phyloP scores from a whole-genome alignment of 2,113 vertebrate species.

The Rhinoderma darwinii region DNA sequence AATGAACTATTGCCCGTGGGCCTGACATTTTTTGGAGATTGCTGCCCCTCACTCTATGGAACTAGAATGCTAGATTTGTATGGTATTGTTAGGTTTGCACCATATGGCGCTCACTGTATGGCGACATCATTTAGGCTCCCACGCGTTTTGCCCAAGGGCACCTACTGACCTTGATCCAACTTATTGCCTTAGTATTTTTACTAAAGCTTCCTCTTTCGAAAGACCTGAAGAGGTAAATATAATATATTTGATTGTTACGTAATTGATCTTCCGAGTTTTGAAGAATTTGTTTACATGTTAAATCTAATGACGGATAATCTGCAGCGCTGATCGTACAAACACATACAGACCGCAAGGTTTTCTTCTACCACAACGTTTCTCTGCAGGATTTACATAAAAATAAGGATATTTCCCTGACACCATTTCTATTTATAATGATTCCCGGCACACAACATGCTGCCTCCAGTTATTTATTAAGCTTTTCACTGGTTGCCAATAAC shows the following conservation, averaged over 20 bases:
- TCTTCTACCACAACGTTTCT: background rate
- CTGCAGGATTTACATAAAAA: background rate
- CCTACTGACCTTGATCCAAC: background rate
- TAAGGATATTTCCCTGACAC: slow-evolving; percentile 25
- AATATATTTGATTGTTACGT: background rate
- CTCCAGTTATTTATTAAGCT: slow-evolving; percentile 26
- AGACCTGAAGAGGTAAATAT: background rate
- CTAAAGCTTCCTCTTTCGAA: background rate
- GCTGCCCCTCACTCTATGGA: too few species aligned
- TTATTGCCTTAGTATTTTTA: background rate
- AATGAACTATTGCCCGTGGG: too few species aligned
- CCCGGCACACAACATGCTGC: background rate
- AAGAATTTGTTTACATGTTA: background rate
- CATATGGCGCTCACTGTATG: too few species aligned
- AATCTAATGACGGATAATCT: background rate
- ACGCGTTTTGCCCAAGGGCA: background rate
- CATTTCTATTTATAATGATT: slow-evolving; percentile 10
- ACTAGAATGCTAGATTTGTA: too few species aligned
- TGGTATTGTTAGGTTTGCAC: too few species aligned
- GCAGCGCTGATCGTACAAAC: background rate
- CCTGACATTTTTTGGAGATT: too few species aligned
- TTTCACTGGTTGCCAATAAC: slow-evolving; percentile 59
- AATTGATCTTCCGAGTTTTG: background rate
- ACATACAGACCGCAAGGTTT: background rate
- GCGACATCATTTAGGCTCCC: background rate